These are phyloP conservation scores for Tetragnatha montana DNA, from an alignment of 2,888 invertebrate species.

Conservation along the genomic window DNA sequence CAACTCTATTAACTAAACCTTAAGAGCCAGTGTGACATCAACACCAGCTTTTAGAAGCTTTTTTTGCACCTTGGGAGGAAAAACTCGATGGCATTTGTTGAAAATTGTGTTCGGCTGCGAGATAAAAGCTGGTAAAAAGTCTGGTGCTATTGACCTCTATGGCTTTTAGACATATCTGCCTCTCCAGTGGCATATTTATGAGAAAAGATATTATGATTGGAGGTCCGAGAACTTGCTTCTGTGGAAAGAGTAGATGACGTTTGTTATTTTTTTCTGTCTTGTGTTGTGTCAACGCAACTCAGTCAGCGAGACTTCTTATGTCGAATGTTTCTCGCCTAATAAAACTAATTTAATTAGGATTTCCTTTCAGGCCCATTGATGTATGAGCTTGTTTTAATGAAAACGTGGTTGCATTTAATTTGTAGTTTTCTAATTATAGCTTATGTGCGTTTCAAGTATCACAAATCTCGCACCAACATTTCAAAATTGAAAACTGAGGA, in stretches of 20 bases:
- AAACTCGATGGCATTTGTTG: conserved; percentile 46
- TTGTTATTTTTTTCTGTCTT: neutral
- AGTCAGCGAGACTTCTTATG: no score
- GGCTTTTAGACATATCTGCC: conserved; percentile 40
- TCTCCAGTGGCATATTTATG: conserved; percentile 54
- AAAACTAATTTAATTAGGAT: no score
- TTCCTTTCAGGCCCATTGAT: no score
- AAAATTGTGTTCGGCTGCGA: conserved; percentile 31
- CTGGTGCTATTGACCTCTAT: conserved; percentile 23
- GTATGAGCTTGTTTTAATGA: no score
- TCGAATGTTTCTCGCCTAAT: no score
- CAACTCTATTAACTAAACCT: conserved; percentile 8
- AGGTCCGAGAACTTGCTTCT: conserved; percentile 8
- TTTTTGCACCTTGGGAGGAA: neutral
- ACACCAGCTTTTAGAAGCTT: conserved; percentile 11
- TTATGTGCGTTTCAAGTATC: no score
- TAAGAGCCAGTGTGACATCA: conserved; percentile 1
- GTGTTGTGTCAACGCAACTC: no score
- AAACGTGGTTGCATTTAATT: no score
- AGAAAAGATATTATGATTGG: conserved; percentile 24
- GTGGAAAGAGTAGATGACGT: neutral
- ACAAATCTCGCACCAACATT: no score
- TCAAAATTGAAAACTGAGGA: no score
- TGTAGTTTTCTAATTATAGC: no score
- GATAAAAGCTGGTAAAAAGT: conserved; percentile 29